Conservation (phyloP, 2,797 vertebrate genomes). For the Hyperoplus immaculatus region DNA sequence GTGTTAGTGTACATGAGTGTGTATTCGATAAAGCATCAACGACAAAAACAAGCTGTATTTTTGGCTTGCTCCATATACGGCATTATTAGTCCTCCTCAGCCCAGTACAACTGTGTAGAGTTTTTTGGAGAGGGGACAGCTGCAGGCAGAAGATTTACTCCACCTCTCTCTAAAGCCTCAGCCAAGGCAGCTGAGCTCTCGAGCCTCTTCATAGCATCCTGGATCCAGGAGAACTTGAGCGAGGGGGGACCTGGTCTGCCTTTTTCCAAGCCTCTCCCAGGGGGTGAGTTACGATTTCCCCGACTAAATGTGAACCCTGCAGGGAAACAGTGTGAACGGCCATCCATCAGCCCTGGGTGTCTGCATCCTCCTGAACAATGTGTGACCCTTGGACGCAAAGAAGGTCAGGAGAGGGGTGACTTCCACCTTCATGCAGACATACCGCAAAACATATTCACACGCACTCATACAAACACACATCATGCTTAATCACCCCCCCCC, state of each 20-base stretch:
- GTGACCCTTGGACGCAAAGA: slow-evolving; percentile 75
- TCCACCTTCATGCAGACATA: slow-evolving; percentile 66
- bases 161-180: slow-evolving; percentile 41
- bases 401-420: slow-evolving; percentile 77
- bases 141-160: slow-evolving; percentile 66
- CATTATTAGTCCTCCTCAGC: slow-evolving; percentile 9
- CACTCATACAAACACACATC: slow-evolving; percentile 5
- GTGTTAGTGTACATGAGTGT: slow-evolving; percentile 5
- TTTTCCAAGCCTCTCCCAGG: slow-evolving; percentile 54
- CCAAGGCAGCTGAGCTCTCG: slow-evolving; percentile 59
- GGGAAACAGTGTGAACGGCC: slow-evolving; percentile 75
- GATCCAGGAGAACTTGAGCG: slow-evolving; percentile 56
- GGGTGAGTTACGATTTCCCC: slow-evolving; percentile 82
- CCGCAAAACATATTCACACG: slow-evolving; percentile 14
- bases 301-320: slow-evolving; percentile 60
- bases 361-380: slow-evolving; percentile 85
- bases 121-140: slow-evolving; percentile 64
- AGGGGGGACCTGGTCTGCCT: slow-evolving; percentile 49
- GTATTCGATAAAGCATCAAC: slow-evolving; percentile 16
- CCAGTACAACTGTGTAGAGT: slow-evolving; percentile 13
- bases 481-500: not conserved
- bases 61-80: slow-evolving; percentile 47
- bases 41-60: slow-evolving; percentile 36
- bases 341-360: slow-evolving; percentile 79
- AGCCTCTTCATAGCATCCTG: slow-evolving; percentile 70